Evolutionary conservation across 2,113 vertebrate genomes (phyloP).

Genomic region (Aspiorhynchus laticeps): DNA sequence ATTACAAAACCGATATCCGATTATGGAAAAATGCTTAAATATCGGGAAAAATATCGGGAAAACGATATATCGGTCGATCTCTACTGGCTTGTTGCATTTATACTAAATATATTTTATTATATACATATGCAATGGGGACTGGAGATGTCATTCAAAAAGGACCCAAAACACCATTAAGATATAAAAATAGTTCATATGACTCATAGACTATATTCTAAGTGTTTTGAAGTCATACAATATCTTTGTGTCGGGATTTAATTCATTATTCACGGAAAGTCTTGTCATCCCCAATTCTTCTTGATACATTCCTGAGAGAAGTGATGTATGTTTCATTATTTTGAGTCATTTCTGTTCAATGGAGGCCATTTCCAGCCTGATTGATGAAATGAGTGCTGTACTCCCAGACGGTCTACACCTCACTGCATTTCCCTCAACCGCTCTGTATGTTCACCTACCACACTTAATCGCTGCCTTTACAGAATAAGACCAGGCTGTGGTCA

Average conservation of each 20-base stretch:
- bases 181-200: not conserved
- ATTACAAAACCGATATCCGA: too few species aligned
- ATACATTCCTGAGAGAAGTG: not conserved
- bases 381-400: slow-evolving; percentile 23
- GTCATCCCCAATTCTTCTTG: not conserved
- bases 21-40: too few species aligned
- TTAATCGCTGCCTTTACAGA: not conserved
- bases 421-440: not conserved
- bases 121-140: not conserved
- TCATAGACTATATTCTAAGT: not conserved
- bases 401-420: not conserved
- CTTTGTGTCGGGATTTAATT: not conserved
- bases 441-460: not conserved
- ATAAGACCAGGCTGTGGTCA: not conserved
- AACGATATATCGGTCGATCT: too few species aligned
- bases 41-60: too few species aligned
- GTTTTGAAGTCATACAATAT: not conserved
- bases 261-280: not conserved
- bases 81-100: too few species aligned
- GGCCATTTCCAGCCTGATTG: slow-evolving; percentile 1
- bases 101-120: not conserved
- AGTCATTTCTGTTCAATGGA: not conserved
- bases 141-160: not conserved
- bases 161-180: not conserved
- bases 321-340: not conserved